A percentile compares a stretch with the other conserved stretches of the same genome.
These are phyloP conservation scores for Halcyon senegalensis DNA, from an alignment of 2,113 vertebrate species.

Conservation along the genomic window DNA sequence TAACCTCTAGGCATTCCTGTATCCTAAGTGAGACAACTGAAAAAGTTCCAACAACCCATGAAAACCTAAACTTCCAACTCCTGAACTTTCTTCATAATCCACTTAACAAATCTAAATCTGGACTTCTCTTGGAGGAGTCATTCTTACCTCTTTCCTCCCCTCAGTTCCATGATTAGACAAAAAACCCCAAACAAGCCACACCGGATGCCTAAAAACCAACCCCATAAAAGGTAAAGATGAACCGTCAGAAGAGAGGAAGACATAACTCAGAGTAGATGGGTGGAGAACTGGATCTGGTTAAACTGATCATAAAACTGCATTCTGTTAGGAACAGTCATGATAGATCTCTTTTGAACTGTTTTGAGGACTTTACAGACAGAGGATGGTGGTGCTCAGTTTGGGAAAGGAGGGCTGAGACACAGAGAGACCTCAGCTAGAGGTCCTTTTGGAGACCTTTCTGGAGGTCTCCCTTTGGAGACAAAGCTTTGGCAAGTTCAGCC, in stretches of 20 bases:
- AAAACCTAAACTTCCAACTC: neutral
- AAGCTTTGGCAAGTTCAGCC: slow-evolving; percentile 28
- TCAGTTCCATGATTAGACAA: neutral
- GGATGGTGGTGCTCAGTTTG: neutral
- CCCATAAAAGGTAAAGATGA: neutral
- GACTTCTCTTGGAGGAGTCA: neutral
- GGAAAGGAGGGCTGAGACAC: neutral
- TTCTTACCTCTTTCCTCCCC: neutral
- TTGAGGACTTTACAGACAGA: neutral
- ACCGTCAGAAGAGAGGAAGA: neutral
- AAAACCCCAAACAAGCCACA: neutral
- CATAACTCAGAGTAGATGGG: neutral
- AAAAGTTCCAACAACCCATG: neutral
- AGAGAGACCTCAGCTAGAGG: neutral
- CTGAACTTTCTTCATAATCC: neutral
- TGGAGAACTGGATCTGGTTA: neutral
- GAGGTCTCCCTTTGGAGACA: neutral
- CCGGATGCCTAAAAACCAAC: neutral
- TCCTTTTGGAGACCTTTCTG: neutral
- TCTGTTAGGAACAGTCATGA: neutral
- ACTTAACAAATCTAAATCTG: neutral
- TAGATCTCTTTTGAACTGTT: neutral
- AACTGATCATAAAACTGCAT: neutral
- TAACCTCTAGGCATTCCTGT: neutral
- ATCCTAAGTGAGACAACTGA: neutral